Conservation (phyloP, 2,797 vertebrate genomes). For the Dryobates pubescens region DNA sequence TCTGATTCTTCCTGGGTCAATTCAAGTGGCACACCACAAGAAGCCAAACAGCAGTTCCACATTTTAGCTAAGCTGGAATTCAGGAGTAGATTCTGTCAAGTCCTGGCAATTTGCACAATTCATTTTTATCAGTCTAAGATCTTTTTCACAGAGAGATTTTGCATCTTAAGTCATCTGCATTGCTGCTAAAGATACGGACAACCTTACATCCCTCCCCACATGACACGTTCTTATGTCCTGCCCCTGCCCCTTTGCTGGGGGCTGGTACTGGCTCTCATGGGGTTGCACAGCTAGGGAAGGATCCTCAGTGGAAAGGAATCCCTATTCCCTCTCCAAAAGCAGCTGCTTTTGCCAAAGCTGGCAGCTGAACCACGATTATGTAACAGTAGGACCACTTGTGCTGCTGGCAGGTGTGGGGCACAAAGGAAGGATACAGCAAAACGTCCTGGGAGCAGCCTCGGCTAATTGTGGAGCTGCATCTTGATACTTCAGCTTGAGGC, state of each 20-base stretch:
- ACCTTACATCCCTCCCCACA: background rate
- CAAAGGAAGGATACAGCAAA: background rate
- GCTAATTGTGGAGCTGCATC: background rate
- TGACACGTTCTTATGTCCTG: background rate
- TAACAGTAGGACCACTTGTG: background rate
- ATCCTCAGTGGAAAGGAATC: background rate
- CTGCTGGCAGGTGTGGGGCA: background rate
- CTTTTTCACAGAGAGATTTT: background rate
- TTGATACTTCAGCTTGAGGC: conserved; percentile 25
- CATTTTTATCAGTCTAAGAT: background rate
- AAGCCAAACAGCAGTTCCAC: background rate
- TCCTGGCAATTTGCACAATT: background rate
- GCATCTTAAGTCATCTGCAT: background rate
- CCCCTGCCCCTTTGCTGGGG: background rate
- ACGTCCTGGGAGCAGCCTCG: background rate
- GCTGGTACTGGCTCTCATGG: background rate
- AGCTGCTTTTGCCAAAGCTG: background rate
- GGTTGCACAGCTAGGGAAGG: background rate
- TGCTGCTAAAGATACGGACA: background rate
- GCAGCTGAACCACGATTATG: background rate
- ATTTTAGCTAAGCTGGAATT: background rate
- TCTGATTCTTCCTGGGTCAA: background rate
- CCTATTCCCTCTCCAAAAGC: background rate
- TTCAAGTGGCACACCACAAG: background rate
- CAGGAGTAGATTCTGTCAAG: background rate